Base-by-base conservation (phyloP, 2,888 invertebrate genomes). In the Kryphioiulus occultus region DNA sequence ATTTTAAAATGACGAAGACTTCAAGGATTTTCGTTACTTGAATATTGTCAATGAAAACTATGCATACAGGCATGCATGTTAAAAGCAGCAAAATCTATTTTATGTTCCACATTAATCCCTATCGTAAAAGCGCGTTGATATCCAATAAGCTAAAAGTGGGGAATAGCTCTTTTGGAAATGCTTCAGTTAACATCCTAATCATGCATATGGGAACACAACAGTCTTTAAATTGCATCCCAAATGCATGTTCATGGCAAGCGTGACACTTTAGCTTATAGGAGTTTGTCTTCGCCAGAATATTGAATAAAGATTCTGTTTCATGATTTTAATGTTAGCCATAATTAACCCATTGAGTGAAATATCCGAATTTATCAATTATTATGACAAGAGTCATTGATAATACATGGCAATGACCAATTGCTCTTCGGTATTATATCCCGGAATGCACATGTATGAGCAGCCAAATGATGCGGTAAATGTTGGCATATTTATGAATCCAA, bases 51-150 rank as follows among this genome's bases (percentile, higher is more conserved):
- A 68, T 68, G 22, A 68, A 68, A 47, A 68, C n/a, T 68, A 12
- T 30, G 26, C 78, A 17, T 78, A 44, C 26, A 9, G 12, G 30
- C 26, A 15, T 15, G 15, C 78, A 15, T 78, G 26, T 17, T 78
- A 78, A 30, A 78, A 78, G 78, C 30, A 78, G 78, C 78, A 78
- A 78, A 78, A 30, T 78, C 78, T 78, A 26, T 78, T 78, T 78
- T 78, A 78, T 78, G 30, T 3, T 30, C 78, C 15, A 7, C 30
- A 78, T 30, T 78, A 78, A 78, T 78, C 78, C 78, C 26, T 30
- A 78, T 30, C 26, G 78, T 78, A 78, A 78, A 30, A 78, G 78
- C 15, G 30, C 78, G 26, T 26, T 68, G 68, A 68, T 68, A 68
- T 68, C 26, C 68, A 68, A 26, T 26, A 68, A 68, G 68, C 68